Evolutionary conservation across 2,888 invertebrate genomes (phyloP).

Genomic region (Nephrocerus scutellatus): DNA sequence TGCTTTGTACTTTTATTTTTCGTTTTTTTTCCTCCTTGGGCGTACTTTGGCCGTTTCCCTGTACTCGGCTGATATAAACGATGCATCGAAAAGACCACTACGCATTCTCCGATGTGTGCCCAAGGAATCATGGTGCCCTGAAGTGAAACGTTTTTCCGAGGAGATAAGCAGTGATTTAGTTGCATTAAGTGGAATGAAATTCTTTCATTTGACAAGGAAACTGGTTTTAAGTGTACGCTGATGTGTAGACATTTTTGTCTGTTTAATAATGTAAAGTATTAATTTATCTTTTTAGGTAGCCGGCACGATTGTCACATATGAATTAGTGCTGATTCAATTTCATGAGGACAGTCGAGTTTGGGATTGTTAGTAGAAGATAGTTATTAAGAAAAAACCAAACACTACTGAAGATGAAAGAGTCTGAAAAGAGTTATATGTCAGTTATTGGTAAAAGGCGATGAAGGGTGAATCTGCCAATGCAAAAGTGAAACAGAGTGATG

Average conservation of each 20-base stretch:
- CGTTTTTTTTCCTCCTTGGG: constrained; percentile 52
- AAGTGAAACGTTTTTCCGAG: constrained; percentile 46
- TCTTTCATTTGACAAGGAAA: constrained; percentile 44
- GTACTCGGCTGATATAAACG: constrained; percentile 53
- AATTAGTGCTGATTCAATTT: constrained; percentile 54
- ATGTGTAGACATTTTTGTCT: too few relatives aligned
- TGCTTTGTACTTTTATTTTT: constrained; percentile 53
- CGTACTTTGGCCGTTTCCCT: constrained; percentile 53
- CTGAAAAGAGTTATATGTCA: too few relatives aligned
- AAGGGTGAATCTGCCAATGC: too few relatives aligned
- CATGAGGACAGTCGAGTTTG: constrained; percentile 43
- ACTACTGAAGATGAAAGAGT: too few relatives aligned
- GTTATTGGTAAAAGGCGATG: too few relatives aligned
- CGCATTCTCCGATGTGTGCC: constrained; percentile 48
- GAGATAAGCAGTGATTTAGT: constrained; percentile 42
- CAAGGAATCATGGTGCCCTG: constrained; percentile 48
- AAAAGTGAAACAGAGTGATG: too few relatives aligned
- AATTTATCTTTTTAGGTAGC: constrained; percentile 46
- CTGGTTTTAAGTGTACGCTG: constrained; percentile 40
- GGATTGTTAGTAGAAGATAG: constrained; percentile 29
- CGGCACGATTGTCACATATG: constrained; percentile 57
- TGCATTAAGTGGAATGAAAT: constrained; percentile 45
- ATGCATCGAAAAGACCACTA: constrained; percentile 49
- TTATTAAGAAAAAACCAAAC: too few relatives aligned
- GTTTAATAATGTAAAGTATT: constrained; percentile 4